Evolutionary conservation across 2,888 invertebrate species (phyloP).

Genomic region (Tipula helvola): DNA sequence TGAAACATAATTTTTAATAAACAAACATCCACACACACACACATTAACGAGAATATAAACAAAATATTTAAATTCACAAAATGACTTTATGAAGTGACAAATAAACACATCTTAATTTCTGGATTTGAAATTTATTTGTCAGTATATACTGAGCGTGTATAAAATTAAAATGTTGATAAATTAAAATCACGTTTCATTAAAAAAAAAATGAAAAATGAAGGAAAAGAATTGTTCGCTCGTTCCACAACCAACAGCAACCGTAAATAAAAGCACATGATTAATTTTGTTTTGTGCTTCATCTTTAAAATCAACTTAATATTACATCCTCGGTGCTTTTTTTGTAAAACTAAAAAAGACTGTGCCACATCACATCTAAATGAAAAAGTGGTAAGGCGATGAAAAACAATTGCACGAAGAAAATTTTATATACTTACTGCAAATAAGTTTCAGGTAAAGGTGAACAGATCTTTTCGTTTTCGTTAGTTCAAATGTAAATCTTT

Average conservation of each 20-base stretch:
- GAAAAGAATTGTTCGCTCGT: neutral
- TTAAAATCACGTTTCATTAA: neutral
- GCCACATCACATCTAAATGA: neutral
- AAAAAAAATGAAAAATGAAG: neutral
- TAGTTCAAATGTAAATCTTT: neutral
- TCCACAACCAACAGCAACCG: neutral
- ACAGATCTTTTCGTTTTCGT: neutral
- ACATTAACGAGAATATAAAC: no score
- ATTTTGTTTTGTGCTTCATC: neutral
- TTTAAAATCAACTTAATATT: neutral
- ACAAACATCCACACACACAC: neutral
- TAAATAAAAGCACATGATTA: neutral
- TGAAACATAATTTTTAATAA: neutral
- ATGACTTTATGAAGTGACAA: neutral
- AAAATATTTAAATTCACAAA: neutral
- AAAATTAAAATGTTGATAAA: neutral
- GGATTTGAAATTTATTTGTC: neutral
- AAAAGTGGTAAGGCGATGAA: neutral
- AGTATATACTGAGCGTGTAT: neutral
- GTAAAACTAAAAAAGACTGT: neutral
- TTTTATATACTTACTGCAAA: neutral
- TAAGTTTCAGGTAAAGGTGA: no score
- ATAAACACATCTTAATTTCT: neutral
- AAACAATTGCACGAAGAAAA: neutral
- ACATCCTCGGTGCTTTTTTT: neutral